Percentiles rank a stretch among this genome's conserved stretches.
These are phyloP conservation scores for Achlya flavicornis DNA, from an alignment of 2,888 invertebrate species.

Conservation along the genomic window DNA sequence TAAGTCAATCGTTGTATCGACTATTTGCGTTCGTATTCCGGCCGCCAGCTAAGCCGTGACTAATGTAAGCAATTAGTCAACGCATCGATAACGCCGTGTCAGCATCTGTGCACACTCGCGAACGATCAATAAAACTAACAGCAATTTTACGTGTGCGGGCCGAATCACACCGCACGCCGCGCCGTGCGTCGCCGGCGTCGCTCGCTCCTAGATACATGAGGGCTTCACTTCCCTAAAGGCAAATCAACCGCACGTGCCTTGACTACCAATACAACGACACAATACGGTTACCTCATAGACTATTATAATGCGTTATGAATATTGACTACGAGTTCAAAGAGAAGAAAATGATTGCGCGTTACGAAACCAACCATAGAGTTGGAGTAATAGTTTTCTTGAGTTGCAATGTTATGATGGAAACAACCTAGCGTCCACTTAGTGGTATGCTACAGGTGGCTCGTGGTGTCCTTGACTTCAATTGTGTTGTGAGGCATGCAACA, in stretches of 20 bases:
- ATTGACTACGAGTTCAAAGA: slow-evolving; percentile 3
- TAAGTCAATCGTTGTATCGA: slow-evolving; percentile 69
- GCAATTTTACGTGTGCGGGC: slow-evolving; percentile 18
- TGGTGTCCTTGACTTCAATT: slow-evolving; percentile 41
- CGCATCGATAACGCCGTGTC: slow-evolving; percentile 64
- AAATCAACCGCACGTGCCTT: slow-evolving; percentile 45
- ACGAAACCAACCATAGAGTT: neutral
- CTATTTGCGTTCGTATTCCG: slow-evolving; percentile 70
- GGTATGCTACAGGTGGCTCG: slow-evolving; percentile 44
- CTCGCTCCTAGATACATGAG: slow-evolving; percentile 23
- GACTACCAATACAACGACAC: slow-evolving; percentile 48
- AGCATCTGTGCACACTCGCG: slow-evolving; percentile 54
- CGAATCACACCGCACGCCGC: neutral
- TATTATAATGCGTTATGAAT: slow-evolving; percentile 9
- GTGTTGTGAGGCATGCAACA: slow-evolving; percentile 21
- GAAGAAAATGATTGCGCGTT: neutral
- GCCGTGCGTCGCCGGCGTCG: neutral
- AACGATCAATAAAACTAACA: slow-evolving; percentile 47
- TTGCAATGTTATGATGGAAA: slow-evolving; percentile 20
- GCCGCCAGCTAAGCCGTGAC: slow-evolving; percentile 58
- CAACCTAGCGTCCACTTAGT: slow-evolving; percentile 29
- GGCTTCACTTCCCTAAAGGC: slow-evolving; percentile 32
- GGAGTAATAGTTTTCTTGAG: neutral
- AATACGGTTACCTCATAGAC: slow-evolving; percentile 37
- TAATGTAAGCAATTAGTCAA: slow-evolving; percentile 79